Evolutionary conservation across 1,140 invertebrate species (phyloP), one percentile per base, ranked within the genome.

Genomic region (Drosophila mauritiana): DNA sequence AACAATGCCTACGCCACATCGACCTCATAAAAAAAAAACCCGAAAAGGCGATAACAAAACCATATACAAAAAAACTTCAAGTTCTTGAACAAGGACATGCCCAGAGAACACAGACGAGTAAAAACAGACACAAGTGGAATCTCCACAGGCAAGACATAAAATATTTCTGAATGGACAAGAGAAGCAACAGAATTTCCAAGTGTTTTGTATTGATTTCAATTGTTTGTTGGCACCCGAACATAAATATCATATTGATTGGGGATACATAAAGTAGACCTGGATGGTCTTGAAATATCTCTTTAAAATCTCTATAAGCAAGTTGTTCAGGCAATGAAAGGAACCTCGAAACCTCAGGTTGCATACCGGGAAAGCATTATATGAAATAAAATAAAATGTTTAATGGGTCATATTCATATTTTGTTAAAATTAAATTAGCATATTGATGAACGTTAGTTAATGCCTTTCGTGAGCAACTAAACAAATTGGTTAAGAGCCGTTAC

Each of bases 201-300:
- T 80, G 80, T 82, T 80, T 82, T 82, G 78, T 82, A 78, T 82
- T 82, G 80, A 65, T 80, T 82, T 80, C 78, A 80, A 82, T 82
- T 80, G 78, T 82, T 80, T 80, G 68, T 69, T 82, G 80, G 78
- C 78, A 82, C 73, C 68, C 77, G 73, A 82, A 78, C 67, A 77
- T 77, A 82, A 77, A 80, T 80, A 82, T 82, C 73, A 80, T 80
- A 73, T 36, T 20, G 15, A 52, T 20, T 15, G 49, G 2, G 15
- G 11, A 36, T 12, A n/a, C 4, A 34, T 36, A 52, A 11, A n/a
- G 13, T 11, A 51, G 49, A 13, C 31, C 17, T 6, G 1, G 31
- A 36, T 20, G 31, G 31, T 52, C 49, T 22, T 31, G 31, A 31
- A 46, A 46, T 22, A 57, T 37, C 1, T 7, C 7, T 10, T 31